Evolutionary conservation across 2,888 invertebrate genomes (phyloP).

Genomic region (Drosophila diplacantha): DNA sequence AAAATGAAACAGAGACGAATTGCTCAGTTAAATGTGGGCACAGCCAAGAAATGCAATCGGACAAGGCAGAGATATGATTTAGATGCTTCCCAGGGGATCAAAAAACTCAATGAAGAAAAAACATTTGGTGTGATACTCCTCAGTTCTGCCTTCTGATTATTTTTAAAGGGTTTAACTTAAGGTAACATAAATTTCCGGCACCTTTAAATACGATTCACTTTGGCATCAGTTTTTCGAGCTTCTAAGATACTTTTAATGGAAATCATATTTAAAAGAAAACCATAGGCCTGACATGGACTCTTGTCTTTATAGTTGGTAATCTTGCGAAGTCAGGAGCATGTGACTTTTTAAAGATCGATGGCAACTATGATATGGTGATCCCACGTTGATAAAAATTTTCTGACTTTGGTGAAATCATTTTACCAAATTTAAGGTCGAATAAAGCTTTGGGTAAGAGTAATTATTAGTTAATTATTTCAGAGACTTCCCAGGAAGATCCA

Average conservation of each 20-base stretch:
- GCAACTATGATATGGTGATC: constrained; percentile 20
- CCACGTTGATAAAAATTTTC: constrained; percentile 12
- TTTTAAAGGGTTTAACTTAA: neutral
- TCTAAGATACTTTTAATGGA: neutral
- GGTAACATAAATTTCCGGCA: neutral
- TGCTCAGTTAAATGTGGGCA: constrained; percentile 18
- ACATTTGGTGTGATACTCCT: neutral
- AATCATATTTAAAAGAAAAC: neutral
- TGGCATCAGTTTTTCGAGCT: neutral
- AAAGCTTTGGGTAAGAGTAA: neutral
- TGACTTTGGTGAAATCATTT: constrained; percentile 9
- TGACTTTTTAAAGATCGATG: constrained; percentile 31
- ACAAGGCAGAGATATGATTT: neutral
- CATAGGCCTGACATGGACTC: neutral
- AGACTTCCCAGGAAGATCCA: neutral
- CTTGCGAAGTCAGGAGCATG: constrained; percentile 14
- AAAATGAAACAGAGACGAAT: constrained; percentile 28
- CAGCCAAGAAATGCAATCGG: neutral
- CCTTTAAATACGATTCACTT: neutral
- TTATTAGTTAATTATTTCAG: neutral
- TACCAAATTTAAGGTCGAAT: neutral
- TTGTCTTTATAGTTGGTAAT: neutral
- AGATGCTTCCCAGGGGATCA: neutral
- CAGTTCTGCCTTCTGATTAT: neutral
- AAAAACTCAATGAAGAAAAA: too few species aligned